These are phyloP conservation scores for Rhorus exstirpatorius DNA, from an alignment of 2,888 invertebrate genomes.

Conservation along the genomic window DNA sequence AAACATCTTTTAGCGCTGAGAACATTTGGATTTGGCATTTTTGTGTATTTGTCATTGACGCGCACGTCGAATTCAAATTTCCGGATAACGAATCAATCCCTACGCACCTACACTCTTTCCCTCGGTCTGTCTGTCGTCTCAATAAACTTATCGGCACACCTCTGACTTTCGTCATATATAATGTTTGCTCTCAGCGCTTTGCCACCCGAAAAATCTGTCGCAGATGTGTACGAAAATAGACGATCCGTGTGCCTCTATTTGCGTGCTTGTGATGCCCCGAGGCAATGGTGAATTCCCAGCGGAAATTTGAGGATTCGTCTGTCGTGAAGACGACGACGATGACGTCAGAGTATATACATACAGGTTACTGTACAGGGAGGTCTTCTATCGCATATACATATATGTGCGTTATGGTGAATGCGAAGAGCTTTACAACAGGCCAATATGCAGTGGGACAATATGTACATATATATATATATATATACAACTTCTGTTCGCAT, in stretches of 20 bases:
- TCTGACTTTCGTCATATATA: slow-evolving; percentile 26
- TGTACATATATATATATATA: too few species aligned
- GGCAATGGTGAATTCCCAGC: slow-evolving; percentile 47
- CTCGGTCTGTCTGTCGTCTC: background rate
- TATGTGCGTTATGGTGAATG: background rate
- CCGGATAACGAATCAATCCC: background rate
- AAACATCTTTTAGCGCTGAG: slow-evolving; percentile 5
- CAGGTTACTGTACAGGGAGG: background rate
- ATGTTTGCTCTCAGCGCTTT: slow-evolving; percentile 26
- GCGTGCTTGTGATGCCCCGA: slow-evolving; percentile 6
- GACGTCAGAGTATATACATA: background rate
- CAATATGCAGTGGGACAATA: slow-evolving; percentile 1
- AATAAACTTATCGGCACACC: slow-evolving; percentile 1
- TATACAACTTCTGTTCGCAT: background rate
- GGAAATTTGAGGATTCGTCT: slow-evolving; percentile 59
- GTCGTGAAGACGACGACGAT: slow-evolving; percentile 18
- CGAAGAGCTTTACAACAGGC: background rate
- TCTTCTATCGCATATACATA: background rate
- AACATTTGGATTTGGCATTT: slow-evolving; percentile 8
- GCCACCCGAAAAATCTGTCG: slow-evolving; percentile 24
- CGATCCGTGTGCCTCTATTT: slow-evolving; percentile 18
- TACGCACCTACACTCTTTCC: background rate
- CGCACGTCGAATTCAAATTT: slow-evolving; percentile 3
- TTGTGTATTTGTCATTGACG: slow-evolving; percentile 7
- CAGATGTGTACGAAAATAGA: slow-evolving; percentile 3